These are phyloP conservation scores for Metopia argyrocephala DNA, from an alignment of 2,888 invertebrate genomes.

Conservation along the genomic window DNA sequence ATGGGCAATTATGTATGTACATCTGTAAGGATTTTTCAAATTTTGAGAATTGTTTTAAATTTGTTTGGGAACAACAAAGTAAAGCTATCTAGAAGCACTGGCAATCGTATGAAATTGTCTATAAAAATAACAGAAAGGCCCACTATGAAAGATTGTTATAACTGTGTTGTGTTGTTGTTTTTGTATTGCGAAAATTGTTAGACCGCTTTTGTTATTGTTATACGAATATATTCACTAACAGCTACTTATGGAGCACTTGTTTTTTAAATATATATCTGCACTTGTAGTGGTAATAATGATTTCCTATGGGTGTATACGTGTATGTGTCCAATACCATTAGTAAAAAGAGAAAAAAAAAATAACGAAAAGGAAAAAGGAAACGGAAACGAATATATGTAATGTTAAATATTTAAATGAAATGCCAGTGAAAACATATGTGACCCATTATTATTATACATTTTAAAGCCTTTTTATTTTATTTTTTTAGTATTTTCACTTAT, in stretches of 20 bases:
- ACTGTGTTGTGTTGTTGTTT: too few species aligned
- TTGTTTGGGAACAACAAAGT: too few species aligned
- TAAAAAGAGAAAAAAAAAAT: neutral
- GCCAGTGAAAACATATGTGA: constrained; percentile 55
- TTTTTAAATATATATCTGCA: neutral
- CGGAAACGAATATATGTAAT: constrained; percentile 36
- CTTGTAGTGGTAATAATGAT: neutral
- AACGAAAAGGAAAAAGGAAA: too few species aligned
- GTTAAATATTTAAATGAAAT: constrained; percentile 58
- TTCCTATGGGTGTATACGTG: neutral
- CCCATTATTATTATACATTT: constrained; percentile 12
- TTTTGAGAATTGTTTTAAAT: too few species aligned
- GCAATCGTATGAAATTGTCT: too few species aligned
- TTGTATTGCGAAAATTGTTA: too few species aligned
- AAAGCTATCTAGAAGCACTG: too few species aligned
- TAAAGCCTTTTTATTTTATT: constrained; percentile 1
- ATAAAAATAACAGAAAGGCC: too few species aligned
- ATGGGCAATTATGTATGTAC: too few species aligned
- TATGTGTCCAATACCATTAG: neutral
- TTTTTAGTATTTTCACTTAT: neutral
- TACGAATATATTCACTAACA: neutral
- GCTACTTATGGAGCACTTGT: neutral
- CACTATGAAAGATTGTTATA: too few species aligned
- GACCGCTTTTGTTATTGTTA: neutral
- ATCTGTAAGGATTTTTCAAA: too few species aligned